Evolutionary conservation across 2,888 invertebrate genomes (phyloP), one percentile per base, ranked within the genome.

Genomic region (Tholera decimalis): DNA sequence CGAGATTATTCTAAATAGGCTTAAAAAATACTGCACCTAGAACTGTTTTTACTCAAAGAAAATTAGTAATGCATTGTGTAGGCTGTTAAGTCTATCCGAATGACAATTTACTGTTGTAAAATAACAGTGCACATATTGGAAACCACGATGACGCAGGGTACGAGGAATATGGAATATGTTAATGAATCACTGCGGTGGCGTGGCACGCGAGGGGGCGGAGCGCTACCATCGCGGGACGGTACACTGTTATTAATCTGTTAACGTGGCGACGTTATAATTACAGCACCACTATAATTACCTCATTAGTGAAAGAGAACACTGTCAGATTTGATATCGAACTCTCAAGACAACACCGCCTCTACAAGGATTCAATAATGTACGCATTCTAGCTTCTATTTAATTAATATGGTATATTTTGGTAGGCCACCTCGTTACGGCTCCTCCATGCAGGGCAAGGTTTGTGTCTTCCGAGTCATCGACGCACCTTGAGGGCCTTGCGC

Each of bases 191-290:
- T 79, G 67, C 44, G 18, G n/a, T 15, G 53, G 54, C 39, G 44
- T 33, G 61, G 4, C 79, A 77, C 60, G 72, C 64, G 56, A 63
- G 37, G 57, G 66, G 78, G 73, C 55, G 75, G 50, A 15, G 33
- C 57, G 41, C 33, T 37, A n/a, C n/a, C 50, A 22, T 18, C 30
- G 15, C 26, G 30, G 50, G 26, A 30, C 20, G 15, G 20, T 39
- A 35, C 71, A 39, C 72, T 73, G 65, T 68, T 61, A 84, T 81
- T 82, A 83, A 83, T 80, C 70, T 79, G 56, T 73, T 73, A 62
- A 50, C 60, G 63, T 33, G 33, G 44, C 26, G 56, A 80, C 64
- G 55, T 26, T 74, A 54, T 82, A 73, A 82, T 85, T 80, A 80
- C 64, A 60, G 44, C 20, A n/a, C 46, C 56, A 35, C 58, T 60